Base-by-base conservation (phyloP, 1,140 invertebrate genomes). In the Steinernema feltiae region DNA sequence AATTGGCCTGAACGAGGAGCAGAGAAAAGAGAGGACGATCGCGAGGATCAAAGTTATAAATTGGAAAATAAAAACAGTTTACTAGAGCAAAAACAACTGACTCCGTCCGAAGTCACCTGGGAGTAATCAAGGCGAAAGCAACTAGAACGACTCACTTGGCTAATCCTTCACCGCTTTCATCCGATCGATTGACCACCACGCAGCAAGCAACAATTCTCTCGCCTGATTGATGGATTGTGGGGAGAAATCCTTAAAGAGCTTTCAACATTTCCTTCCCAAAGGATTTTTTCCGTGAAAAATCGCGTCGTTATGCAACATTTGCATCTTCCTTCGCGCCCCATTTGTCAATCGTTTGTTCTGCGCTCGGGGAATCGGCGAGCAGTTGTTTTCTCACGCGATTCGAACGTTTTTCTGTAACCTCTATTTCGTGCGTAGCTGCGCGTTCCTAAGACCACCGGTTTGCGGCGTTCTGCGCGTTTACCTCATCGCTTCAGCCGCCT, bases 231-330 rank as follows among this genome's bases (percentile, higher is more conserved):
- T n/a, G n/a, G n/a, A n/a, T n/a, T n/a, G n/a, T n/a, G n/a, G n/a
- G n/a, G n/a, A n/a, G n/a, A n/a, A n/a, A n/a, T n/a, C n/a, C n/a
- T 41, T 41, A 41, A 41, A 41, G 18, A 41, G 35, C 53, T 15
- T 15, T 63, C 53, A 63, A 27, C 15, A 27, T 3, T 3, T 3
- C 2, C 24, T 27, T 63, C 15, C 53, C 53, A 27, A 63, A 27
- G 53, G 53, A n/a, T n/a, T 7, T 46, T 63, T 21, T 41, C 53
- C 15, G 53, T 3, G 53, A 63, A 3, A 27, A 63, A 63, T 63
- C 53, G 53, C 35, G 53, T 63, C 53, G 53, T 41, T 41, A 41
- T 41, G 53, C 53, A 63, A 63, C 53, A 63, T 63, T 27, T 63
- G 53, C 53, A n/a, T 27, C 53, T 21, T 63, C 53, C 7, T n/a